Base-by-base conservation (phyloP, 2,888 invertebrate species). In the Dasypolia templi region DNA sequence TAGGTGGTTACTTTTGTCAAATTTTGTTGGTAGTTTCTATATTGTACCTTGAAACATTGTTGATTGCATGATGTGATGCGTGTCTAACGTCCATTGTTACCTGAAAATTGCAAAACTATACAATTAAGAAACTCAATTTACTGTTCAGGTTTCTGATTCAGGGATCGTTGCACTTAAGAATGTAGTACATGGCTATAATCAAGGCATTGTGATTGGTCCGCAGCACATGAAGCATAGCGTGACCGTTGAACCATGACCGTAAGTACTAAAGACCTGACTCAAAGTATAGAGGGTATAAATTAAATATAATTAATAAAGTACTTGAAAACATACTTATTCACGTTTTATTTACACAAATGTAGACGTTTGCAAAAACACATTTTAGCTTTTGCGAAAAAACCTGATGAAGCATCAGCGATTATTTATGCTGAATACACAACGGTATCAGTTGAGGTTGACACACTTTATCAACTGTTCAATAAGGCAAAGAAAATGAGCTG, bases 181-280 rank as follows among this genome's bases (percentile, higher is more conserved):
- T n/a, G n/a, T n/a, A n/a, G 56, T 69, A 75, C 77, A 77, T 72
- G 74, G 72, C 56, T 67, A 73, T 77, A 81, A 74, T 84, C 64
- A 80, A 77, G 58, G 72, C 78, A 79, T 65, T 80, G 76, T 75
- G 81, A 83, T 84, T 78, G 76, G 78, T 77, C 64, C 55, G 68
- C 61, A 82, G 70, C 71, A 79, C 72, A 75, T 75, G 85, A 84
- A 77, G 79, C 85, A 76, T 72, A 55, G 75, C 73, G 74, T 80
- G 85, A 82, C 72, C 86, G 66, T 75, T 86, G 83, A 86, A 77
- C 85, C 86, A 83, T 77, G 74, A 66, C 77, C 70, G 68, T 68
- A 82, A 77, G 73, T 79, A 84, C 68, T 76, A 82, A 74, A 65
- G 64, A 75, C 69, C 73, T 67, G 62, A 66, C 55, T 67, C 80